Base-by-base conservation (phyloP, 92 coral and sea anemone species). In the Epizoanthus rinbou region DNA sequence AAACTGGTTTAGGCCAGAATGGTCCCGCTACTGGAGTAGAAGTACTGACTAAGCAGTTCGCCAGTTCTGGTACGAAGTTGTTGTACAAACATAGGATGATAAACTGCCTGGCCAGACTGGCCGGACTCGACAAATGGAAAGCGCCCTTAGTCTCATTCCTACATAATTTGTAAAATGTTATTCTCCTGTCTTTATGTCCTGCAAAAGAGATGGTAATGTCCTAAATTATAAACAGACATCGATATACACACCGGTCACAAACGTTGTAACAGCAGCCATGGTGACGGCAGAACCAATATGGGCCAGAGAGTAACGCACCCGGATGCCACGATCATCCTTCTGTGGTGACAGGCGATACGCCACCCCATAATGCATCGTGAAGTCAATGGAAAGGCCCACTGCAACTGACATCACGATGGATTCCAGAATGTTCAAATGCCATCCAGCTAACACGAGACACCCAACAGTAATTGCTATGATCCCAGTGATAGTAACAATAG, bases 301-400 rank as follows among this genome's bases (percentile, higher is more conserved):
- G 21, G 57, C 74, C 68, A 96, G 85, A 3, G 99, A 92, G 87
- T 86, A 91, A 6, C 95, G 90, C 73, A 96, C 99, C 67, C 97
- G 87, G 47, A 31, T 67, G 31, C 87, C 79, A 18, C 89, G 86
- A 33, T 84, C 73, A 58, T 89, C 92, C 45, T 88, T 91, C 23
- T 84, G 72, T 17, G 94, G 92, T 69, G 98, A 89, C 41, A 93
- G 73, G 64, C 91, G 82, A 81, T 94, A 96, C 9, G 99, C 99
- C 75, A 96, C 98, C 22, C 99, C 99, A 84, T 96, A 96, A 90
- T 96, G 99, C 92, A 96, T 85, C 17, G 99, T 96, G 84, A 96
- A 96, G 84, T 96, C 99, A 76, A 93, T 94, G 13, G 99, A 96
- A 54, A 96, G 80, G 15, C 99, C 99, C 15, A 96, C 99, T 5